Conservation (phyloP, 2,888 invertebrate species). For the Cactoblastis cactorum region DNA sequence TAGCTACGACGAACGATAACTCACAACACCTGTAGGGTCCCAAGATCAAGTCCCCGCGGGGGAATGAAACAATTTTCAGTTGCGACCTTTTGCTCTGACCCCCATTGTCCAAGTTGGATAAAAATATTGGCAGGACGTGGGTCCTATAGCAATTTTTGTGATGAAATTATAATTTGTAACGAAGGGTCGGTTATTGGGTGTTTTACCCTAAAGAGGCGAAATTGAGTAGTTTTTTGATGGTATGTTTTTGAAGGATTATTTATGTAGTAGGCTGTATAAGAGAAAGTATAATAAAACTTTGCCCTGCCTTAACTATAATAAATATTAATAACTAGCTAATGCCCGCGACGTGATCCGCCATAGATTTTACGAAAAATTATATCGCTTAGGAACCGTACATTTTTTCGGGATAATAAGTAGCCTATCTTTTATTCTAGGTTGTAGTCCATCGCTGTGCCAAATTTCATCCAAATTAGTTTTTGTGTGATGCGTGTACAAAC, state of each 20-base stretch:
- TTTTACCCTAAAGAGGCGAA: slow-evolving; percentile 8
- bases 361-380: no score
- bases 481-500: no score
- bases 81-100: slow-evolving; percentile 43
- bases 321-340: no score
- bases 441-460: no score
- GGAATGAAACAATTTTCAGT: slow-evolving; percentile 66
- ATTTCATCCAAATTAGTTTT: no score
- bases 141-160: slow-evolving; percentile 22
- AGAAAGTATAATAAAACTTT: no score
- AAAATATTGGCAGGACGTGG: slow-evolving; percentile 65
- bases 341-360: no score
- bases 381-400: no score
- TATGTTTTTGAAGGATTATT: neutral
- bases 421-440: no score
- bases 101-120: slow-evolving; percentile 40
- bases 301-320: no score
- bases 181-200: slow-evolving; percentile 14
- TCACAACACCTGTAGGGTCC: slow-evolving; percentile 65
- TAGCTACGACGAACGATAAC: slow-evolving; percentile 54
- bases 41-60: slow-evolving; percentile 40
- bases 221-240: slow-evolving; percentile 1
- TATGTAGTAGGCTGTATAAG: neutral
- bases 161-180: slow-evolving; percentile 14
- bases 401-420: no score